Conservation (phyloP, 2,888 invertebrate species). For the Frankliniella intonsa region DNA sequence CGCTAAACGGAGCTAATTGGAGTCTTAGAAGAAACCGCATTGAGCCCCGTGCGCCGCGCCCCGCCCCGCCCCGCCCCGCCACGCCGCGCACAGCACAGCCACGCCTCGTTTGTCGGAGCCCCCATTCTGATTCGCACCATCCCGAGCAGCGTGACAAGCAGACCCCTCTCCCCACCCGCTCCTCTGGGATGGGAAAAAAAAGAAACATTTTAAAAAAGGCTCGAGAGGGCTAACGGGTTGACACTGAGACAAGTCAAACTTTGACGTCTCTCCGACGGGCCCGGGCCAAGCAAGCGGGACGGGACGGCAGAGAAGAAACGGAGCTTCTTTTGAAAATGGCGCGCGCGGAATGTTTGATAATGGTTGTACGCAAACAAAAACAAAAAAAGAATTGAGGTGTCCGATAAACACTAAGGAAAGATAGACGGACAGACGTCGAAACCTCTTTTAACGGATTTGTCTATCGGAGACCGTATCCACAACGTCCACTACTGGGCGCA, state of each 20-base stretch:
- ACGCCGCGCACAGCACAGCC: not conserved
- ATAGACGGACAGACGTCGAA: too few species aligned
- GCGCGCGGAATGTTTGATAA: too few species aligned
- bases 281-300: too few species aligned
- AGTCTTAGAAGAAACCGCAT: not conserved
- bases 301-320: too few species aligned
- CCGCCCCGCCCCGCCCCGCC: not conserved
- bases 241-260: not conserved
- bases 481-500: too few species aligned
- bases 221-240: not conserved
- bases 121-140: slow-evolving; percentile 1
- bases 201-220: not conserved
- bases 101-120: not conserved
- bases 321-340: too few species aligned
- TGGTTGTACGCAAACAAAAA: too few species aligned
- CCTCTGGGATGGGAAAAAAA: not conserved
- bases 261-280: not conserved
- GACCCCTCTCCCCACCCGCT: too few species aligned
- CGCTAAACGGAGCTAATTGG: slow-evolving; percentile 20
- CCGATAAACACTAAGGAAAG: too few species aligned
- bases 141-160: not conserved
- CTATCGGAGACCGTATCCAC: too few species aligned
- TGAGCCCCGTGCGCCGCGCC: not conserved
- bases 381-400: too few species aligned
- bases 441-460: too few species aligned